phyloP scores from a whole-genome alignment of 1,140 invertebrate species.

The Mamestra configurata region DNA sequence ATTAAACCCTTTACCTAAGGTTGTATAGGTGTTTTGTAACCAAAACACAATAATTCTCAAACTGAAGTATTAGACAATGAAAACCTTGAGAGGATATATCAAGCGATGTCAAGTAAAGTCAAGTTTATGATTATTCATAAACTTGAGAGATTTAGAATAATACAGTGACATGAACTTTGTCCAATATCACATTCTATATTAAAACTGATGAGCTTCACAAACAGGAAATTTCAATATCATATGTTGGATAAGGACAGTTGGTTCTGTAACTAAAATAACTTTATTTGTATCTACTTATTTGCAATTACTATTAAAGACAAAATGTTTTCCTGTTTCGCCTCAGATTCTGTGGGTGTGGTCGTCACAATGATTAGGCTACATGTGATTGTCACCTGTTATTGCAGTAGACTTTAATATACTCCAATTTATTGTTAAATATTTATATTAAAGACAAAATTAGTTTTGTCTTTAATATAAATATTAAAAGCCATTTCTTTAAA shows the following conservation, averaged over 20 bases:
- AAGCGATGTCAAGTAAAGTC: background rate
- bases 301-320: constrained; percentile 34
- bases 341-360: background rate
- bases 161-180: constrained; percentile 8
- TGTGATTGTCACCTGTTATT: background rate
- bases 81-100: constrained; percentile 9
- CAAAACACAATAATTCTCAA: constrained; percentile 18
- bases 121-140: constrained; percentile 28
- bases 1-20: background rate
- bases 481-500: no score
- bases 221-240: constrained; percentile 55
- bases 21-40: background rate
- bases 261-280: constrained; percentile 20
- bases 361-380: background rate
- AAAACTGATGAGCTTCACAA: constrained; percentile 44
- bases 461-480: no score
- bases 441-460: background rate
- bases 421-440: background rate
- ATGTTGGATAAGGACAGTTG: constrained; percentile 41
- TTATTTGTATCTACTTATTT: constrained; percentile 38
- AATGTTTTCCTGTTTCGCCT: constrained; percentile 26
- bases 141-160: constrained; percentile 1
- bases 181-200: constrained; percentile 28
- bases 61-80: constrained; percentile 13
- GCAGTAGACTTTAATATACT: background rate